These are phyloP conservation scores for Shinisaurus crocodilurus DNA, from an alignment of 2,113 vertebrate genomes.

Conservation along the genomic window DNA sequence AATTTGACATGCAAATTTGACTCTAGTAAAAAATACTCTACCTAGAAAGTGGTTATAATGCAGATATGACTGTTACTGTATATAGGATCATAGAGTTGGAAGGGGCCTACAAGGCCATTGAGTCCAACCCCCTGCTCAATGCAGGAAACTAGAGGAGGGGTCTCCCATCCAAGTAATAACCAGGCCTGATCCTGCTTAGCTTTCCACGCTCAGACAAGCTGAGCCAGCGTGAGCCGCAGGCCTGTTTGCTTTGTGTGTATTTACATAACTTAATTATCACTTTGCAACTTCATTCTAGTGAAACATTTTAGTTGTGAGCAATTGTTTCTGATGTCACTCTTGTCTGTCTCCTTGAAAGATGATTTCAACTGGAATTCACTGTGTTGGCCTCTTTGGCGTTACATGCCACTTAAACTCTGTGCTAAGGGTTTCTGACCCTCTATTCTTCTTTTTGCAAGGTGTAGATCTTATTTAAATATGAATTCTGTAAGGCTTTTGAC, in stretches of 20 bases:
- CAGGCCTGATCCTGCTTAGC: no score
- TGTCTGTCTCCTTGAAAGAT: background rate
- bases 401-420: background rate
- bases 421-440: background rate
- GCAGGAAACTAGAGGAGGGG: no score
- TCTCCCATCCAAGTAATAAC: no score
- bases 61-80: background rate
- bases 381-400: background rate
- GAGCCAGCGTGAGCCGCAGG: no score
- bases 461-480: background rate
- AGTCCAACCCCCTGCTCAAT: no score
- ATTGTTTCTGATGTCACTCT: background rate
- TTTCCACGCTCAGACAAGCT: no score
- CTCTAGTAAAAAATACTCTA: background rate
- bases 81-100: no score
- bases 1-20: background rate
- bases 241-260: background rate
- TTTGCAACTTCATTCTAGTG: background rate
- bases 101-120: no score
- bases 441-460: background rate
- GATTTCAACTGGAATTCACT: background rate
- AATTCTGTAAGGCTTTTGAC: background rate
- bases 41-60: background rate
- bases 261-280: background rate
- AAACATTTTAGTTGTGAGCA: background rate